Base-by-base conservation (phyloP, 2,888 invertebrate genomes). In the Stenodera caucasica region DNA sequence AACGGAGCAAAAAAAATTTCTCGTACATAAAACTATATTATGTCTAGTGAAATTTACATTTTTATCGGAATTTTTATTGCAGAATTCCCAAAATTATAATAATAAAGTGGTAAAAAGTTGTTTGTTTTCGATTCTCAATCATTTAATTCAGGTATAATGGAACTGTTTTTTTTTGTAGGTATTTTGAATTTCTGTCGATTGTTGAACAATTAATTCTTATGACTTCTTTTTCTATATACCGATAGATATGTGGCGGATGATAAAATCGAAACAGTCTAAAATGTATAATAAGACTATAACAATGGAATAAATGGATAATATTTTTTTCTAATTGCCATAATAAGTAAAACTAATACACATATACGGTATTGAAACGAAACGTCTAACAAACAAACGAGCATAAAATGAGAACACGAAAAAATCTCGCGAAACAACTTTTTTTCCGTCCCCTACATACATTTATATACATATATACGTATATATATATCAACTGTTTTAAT, bases 391-490 rank as follows among this genome's bases (percentile, higher is more conserved):
- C 67, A 67, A 67, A 69, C 69, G 63, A 65, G 62, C 69, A 67
- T 55, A 64, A 70, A 70, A 73, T 69, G 65, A 70, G 67, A 69
- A 69, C 70, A 71, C 65, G 72, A 68, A 72, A 74, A 75, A 75
- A 73, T 72, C 70, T 67, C 67, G 70, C 64, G 51, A 64, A 65
- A 68, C 73, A 65, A 67, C 71, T 74, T 74, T 75, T 75, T 73
- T 70, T 55, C 58, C 26, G 60, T n/a, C n/a, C n/a, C n/a, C n/a
- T n/a, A n/a, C n/a, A n/a, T n/a, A n/a, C n/a, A n/a, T n/a, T n/a
- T n/a, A n/a, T n/a, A n/a, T n/a, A n/a, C n/a, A n/a, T n/a, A n/a
- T n/a, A 58, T 58, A 55, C 60, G 60, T 45, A 45, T 45, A 7
- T 12, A 11, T 45, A 45, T 21, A 45, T 45, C 45, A 45, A 45